phyloP scores from a whole-genome alignment of 2,113 vertebrate species.

The Harpagus bidentatus region DNA sequence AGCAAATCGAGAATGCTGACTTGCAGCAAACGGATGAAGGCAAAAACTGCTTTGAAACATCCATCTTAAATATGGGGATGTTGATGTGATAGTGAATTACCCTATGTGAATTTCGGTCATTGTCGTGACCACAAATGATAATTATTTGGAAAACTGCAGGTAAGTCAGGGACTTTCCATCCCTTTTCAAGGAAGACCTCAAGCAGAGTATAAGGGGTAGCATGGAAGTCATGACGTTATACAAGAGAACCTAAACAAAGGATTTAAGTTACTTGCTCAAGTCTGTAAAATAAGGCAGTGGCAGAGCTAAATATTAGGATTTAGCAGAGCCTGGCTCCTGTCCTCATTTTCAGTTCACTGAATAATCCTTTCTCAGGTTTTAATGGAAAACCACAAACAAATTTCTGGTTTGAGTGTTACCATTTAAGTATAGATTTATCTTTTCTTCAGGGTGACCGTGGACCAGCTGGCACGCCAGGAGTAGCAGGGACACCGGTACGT shows the following conservation, averaged over 20 bases:
- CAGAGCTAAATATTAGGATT: background rate
- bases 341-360: background rate
- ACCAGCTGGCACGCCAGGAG: slow-evolving; percentile 77
- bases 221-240: background rate
- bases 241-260: background rate
- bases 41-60: background rate
- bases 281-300: background rate
- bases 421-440: background rate
- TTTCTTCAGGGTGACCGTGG: slow-evolving; percentile 84
- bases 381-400: background rate
- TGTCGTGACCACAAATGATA: background rate
- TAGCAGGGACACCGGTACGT: slow-evolving; percentile 78
- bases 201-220: background rate
- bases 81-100: background rate
- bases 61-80: background rate
- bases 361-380: background rate
- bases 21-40: background rate
- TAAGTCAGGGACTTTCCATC: background rate
- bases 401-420: background rate
- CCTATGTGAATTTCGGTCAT: background rate
- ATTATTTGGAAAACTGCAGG: background rate
- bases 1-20: background rate
- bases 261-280: background rate
- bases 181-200: background rate
- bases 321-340: background rate